Evolutionary conservation across 1,140 invertebrate species (phyloP), one percentile per base, ranked within the genome.

Genomic region (Arctopsyche grandis): DNA sequence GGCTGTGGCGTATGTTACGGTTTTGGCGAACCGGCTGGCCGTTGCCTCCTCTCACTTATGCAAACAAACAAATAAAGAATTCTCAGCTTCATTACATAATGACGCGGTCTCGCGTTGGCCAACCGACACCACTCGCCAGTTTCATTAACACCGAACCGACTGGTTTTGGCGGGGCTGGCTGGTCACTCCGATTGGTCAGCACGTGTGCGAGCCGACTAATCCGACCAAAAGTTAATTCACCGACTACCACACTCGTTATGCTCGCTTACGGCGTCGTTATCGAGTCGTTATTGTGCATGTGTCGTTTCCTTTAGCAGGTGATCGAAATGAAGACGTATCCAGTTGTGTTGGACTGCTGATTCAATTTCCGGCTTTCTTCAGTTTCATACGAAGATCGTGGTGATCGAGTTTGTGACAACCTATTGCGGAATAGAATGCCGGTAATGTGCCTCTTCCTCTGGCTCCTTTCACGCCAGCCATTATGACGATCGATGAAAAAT

Each of bases 21-120:
- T 66, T 66, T 66, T 22, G 63, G 22, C 22, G 24, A 66, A 66
- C 63, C 63, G 63, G 63, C 63, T 26, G 24, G 69, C 16, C 69
- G 69, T 22, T 66, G 60, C 29, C 38, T 71, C 29, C 29, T 71
- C 69, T 71, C 16, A 38, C 69, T 71, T 71, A 71, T 71, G 69
- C 69, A 71, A 71, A 71, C 66, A 69, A 69, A 69, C 69, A 71
- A 71, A 71, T 71, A 71, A 71, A 71, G 44, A 71, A 38, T 66
- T 66, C 69, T 71, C 29, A 71, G 19, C 44, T 44, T 46, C 44
- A 71, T 71, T 71, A 71, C 10, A 38, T 71, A 71, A 71, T 48
- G 38, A 71, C 16, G 44, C 21, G 21, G 14, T 22, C 24, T 21
- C 16, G 44, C 44, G 19, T 26, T 69, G 66, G 16, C 29, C 69